These are phyloP conservation scores for Cabera pusaria DNA, from an alignment of 2,888 invertebrate genomes.

Conservation along the genomic window DNA sequence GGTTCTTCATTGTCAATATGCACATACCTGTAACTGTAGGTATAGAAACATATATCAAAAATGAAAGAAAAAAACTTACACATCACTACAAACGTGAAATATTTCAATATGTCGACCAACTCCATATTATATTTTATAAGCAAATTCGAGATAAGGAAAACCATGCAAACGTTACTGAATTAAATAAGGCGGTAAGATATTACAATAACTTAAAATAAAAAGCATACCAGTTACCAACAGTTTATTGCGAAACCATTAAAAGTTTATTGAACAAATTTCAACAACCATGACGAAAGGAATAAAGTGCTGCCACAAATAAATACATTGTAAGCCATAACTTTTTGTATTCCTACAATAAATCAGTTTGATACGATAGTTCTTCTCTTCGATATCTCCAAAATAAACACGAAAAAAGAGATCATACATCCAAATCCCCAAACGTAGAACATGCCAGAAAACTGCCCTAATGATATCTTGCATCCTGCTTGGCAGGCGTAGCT, in stretches of 20 bases:
- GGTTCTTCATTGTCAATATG: too few relatives aligned
- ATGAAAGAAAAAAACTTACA: conserved; percentile 1
- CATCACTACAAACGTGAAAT: conserved; percentile 4
- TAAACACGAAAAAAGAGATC: conserved; percentile 47
- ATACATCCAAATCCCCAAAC: conserved; percentile 42
- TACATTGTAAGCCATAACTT: too few relatives aligned
- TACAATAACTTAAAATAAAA: background rate
- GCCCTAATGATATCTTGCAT: conserved; percentile 57
- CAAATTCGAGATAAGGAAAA: too few relatives aligned
- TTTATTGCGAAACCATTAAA: background rate
- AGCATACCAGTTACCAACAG: background rate
- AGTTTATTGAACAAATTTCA: too few relatives aligned
- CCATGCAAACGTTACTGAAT: too few relatives aligned
- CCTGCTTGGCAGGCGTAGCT: conserved; percentile 63
- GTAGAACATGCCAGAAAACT: conserved; percentile 11
- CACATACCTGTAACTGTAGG: too few relatives aligned
- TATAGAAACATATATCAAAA: too few relatives aligned
- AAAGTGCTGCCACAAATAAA: background rate
- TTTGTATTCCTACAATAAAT: too few relatives aligned
- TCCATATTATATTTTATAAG: background rate
- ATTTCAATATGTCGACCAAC: conserved; percentile 9
- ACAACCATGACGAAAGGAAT: background rate
- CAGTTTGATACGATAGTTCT: background rate
- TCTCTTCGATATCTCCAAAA: conserved; percentile 42
- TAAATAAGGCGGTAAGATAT: too few relatives aligned